Base-by-base conservation (phyloP, 2,888 invertebrate species). In the Pammene fasciana region DNA sequence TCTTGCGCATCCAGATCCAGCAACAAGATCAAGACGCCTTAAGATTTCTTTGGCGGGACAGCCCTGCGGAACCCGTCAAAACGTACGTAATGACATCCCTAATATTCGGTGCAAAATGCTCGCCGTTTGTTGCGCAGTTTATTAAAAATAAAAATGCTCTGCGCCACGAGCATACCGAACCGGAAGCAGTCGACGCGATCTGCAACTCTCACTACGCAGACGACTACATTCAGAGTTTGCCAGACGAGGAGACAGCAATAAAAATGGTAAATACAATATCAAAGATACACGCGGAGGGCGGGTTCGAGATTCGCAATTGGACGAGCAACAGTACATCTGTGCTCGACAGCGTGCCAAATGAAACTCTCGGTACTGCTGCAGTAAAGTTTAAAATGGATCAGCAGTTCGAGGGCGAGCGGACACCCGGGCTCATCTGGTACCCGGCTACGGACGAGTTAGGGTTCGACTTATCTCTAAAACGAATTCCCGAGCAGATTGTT, bases 61-160 rank as follows among this genome's bases (percentile, higher is more conserved):
- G 34, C 13, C 11, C 65, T 8, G 10, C 38, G 0, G 65, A 34
- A 36, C 14, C 45, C 26, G 11, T 65, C 14, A 55, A 55, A 10
- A 65, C 65, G n/a, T 65, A 43, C 14, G 55, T 14, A 1, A 65
- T 55, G 65, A 54, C 54, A 18, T 54, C 54, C 18, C 64, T 68
- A 2, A 68, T 68, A 36, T 68, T 72, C 16, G 72, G 66, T 5
- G 66, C 66, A 0, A 66, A 56, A n/a, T 72, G 68, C 36, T 66
- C 72, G 0, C 72, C 72, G 14, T 72, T 72, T 60, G 36, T 72
- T 11, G 66, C 67, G 7, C 18, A 13, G 50, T 14, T 61, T 18
- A 67, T 70, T 48, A 61, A 59, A 55, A 61, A 54, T 48, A 48
- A 48, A 18, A 56, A 52, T 52, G 38, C 59, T 46, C 52, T 3